phyloP scores from a whole-genome alignment of 2,113 vertebrate genomes.

The Mirounga angustirostris region DNA sequence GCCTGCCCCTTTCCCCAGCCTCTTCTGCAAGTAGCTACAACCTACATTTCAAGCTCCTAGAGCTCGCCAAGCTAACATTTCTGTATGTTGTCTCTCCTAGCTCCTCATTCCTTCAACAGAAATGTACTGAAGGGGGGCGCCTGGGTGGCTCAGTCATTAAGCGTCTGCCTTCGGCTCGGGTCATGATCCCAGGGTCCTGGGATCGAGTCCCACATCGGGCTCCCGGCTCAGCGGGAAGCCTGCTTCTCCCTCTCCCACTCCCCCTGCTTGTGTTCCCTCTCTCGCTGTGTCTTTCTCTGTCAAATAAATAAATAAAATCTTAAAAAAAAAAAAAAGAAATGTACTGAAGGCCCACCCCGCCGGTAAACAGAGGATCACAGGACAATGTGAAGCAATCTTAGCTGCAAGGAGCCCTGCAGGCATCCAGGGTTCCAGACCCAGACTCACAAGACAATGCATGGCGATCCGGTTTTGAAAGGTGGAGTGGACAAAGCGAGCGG shows the following conservation, averaged over 20 bases:
- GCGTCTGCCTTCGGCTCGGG: too few relatives aligned
- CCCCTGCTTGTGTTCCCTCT: too few relatives aligned
- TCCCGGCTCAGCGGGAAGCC: too few relatives aligned
- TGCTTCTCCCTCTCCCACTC: too few relatives aligned
- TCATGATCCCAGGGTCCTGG: too few relatives aligned
- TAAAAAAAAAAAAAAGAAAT: not conserved
- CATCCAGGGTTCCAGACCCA: not conserved
- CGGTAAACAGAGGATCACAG: not conserved
- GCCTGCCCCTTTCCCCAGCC: not conserved
- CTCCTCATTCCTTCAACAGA: slow-evolving; percentile 40
- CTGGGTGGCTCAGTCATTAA: too few relatives aligned
- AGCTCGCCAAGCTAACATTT: slow-evolving; percentile 39
- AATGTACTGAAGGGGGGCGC: not conserved
- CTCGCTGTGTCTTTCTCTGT: too few relatives aligned
- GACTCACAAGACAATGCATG: slow-evolving; percentile 69
- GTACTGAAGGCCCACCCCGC: not conserved
- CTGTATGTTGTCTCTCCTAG: not conserved
- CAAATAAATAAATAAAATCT: too few relatives aligned
- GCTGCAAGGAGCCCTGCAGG: not conserved
- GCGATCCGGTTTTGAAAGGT: not conserved
- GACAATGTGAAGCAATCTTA: not conserved
- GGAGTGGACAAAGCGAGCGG: not conserved
- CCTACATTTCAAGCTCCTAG: slow-evolving; percentile 16
- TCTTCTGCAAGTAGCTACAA: not conserved
- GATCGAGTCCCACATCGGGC: too few relatives aligned